Evolutionary conservation across 2,797 vertebrate species (phyloP).

Genomic region (Agapornis canus): DNA sequence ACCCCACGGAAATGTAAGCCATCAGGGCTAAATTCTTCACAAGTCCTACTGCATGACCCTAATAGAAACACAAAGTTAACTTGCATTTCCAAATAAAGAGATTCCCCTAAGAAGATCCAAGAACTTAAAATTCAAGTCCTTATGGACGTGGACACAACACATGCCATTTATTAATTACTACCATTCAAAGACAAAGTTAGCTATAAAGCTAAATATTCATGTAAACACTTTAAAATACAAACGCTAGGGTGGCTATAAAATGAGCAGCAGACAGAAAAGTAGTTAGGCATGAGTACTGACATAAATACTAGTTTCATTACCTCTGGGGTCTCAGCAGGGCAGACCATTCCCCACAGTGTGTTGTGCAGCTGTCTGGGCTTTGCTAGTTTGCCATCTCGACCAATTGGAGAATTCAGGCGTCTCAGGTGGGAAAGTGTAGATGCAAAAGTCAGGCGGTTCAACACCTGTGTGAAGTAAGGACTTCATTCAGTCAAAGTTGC

Average conservation of each 20-base stretch:
- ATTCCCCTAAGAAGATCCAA: neutral
- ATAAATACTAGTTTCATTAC: slow-evolving; percentile 67
- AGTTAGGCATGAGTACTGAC: neutral
- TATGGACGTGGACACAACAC: neutral
- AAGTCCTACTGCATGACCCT: slow-evolving; percentile 98
- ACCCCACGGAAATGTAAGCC: slow-evolving; percentile 99
- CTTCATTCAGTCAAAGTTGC: neutral
- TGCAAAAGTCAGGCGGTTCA: slow-evolving; percentile 96
- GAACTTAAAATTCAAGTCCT: neutral
- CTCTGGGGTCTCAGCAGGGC: slow-evolving; percentile 98
- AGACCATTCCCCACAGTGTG: slow-evolving; percentile 98
- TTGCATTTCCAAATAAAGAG: neutral
- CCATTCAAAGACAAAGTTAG: neutral
- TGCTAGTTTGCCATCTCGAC: slow-evolving; percentile 94
- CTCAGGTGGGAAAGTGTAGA: slow-evolving; percentile 96
- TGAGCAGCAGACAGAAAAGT: fast-evolving
- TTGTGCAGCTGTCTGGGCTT: slow-evolving; percentile 97
- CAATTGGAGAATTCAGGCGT: slow-evolving; percentile 95
- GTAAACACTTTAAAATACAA: neutral
- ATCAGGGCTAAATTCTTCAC: slow-evolving; percentile 98
- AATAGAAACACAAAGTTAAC: slow-evolving; percentile 1
- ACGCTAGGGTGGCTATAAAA: neutral
- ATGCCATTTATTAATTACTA: neutral
- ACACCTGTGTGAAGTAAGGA: slow-evolving; percentile 78
- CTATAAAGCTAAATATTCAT: neutral